These are phyloP conservation scores for Cryptoprocta ferox DNA, from an alignment of 2,797 vertebrate genomes.

Conservation along the genomic window DNA sequence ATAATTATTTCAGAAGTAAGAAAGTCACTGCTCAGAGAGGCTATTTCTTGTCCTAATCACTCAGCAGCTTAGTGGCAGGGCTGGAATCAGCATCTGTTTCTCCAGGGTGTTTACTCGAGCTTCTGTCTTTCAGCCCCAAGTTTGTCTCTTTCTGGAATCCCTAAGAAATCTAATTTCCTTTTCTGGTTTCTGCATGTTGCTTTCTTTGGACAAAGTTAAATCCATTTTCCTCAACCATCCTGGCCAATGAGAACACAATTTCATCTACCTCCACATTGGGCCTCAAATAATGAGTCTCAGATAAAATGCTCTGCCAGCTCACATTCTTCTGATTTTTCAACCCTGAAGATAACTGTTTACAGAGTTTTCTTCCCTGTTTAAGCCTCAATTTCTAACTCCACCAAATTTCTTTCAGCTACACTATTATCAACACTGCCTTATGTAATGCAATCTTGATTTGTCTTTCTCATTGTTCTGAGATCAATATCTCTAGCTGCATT, in stretches of 20 bases:
- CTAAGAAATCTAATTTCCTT: constrained; percentile 42
- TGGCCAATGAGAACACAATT: background rate
- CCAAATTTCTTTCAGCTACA: background rate
- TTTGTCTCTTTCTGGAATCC: background rate
- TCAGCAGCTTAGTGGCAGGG: background rate
- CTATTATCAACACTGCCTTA: background rate
- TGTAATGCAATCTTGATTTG: background rate
- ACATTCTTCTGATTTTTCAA: background rate
- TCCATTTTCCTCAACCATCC: background rate
- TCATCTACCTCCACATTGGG: background rate
- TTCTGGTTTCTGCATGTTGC: constrained; percentile 15
- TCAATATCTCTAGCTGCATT: background rate
- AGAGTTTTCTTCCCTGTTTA: background rate
- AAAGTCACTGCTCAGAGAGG: background rate
- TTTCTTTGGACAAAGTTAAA: constrained; percentile 36
- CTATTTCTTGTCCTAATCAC: background rate
- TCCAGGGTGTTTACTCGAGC: background rate
- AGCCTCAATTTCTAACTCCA: background rate
- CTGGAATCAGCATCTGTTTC: background rate
- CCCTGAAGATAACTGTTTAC: background rate
- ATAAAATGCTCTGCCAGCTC: background rate
- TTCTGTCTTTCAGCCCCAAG: background rate
- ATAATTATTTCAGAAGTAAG: background rate
- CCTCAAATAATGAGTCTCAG: background rate
- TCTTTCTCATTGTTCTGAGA: background rate